These are phyloP conservation scores for Labroides dimidiatus DNA, from an alignment of 2,797 vertebrate genomes.

Conservation along the genomic window DNA sequence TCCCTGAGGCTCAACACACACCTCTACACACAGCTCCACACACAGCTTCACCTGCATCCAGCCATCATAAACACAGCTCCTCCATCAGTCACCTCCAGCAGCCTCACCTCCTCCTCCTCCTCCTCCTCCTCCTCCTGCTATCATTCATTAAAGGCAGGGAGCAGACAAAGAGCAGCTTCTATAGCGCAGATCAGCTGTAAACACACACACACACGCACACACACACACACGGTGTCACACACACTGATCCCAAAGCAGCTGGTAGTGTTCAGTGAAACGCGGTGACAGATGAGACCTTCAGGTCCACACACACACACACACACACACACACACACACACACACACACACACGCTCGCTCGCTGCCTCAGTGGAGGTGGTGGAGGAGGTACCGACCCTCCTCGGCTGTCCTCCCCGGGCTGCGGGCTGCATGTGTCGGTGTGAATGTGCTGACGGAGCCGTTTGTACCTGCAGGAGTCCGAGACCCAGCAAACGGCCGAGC, in stretches of 20 bases:
- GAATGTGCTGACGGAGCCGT: conserved; percentile 70
- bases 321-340: not conserved
- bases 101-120: not conserved
- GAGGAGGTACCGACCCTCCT: conserved; percentile 20
- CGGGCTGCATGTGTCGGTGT: conserved; percentile 35
- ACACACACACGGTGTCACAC: not conserved
- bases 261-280: conserved; percentile 18
- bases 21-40: not conserved
- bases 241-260: conserved; percentile 35
- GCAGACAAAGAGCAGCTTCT: conserved; percentile 64
- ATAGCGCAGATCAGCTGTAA: conserved; percentile 31
- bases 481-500: conserved; percentile 2
- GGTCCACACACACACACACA: not conserved
- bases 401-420: conserved; percentile 27
- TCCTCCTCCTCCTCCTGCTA: not conserved
- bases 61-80: not conserved
- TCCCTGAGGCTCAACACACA: not conserved
- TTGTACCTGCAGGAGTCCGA: conserved; percentile 40
- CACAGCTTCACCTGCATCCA: not conserved
- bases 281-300: conserved; percentile 30
- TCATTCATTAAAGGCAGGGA: conserved; percentile 22
- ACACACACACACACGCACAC: conserved; percentile 5
- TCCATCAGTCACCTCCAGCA: not conserved
- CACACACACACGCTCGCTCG: not conserved
- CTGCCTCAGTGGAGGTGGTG: conserved; percentile 1